Evolutionary conservation across 2,797 vertebrate genomes (phyloP).

Genomic region (Rhinatrema bivittatum): DNA sequence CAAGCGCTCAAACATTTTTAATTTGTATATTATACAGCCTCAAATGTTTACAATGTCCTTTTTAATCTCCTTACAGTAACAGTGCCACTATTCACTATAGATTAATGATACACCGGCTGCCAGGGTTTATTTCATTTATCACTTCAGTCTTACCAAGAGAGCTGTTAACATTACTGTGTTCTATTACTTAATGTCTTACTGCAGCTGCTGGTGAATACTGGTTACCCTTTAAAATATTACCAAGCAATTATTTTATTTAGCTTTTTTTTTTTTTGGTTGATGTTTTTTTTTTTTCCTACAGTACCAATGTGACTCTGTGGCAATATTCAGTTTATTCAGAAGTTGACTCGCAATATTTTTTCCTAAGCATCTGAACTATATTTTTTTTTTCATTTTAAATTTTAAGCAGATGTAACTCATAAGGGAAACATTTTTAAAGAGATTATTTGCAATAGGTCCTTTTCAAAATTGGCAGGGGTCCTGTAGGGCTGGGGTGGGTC

Average conservation of each 20-base stretch:
- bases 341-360: no score
- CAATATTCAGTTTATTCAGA: no score
- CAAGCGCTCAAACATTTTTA: slow-evolving; percentile 67
- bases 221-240: slow-evolving; percentile 63
- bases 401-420: no score
- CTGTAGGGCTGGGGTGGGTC: no score
- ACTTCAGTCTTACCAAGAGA: slow-evolving; percentile 57
- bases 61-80: slow-evolving; percentile 73
- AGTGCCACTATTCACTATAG: slow-evolving; percentile 65
- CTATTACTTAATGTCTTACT: slow-evolving; percentile 64
- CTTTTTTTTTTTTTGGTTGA: background rate
- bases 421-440: no score
- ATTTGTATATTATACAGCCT: slow-evolving; percentile 76
- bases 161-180: slow-evolving; percentile 66
- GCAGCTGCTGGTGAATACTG: slow-evolving; percentile 59
- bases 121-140: slow-evolving; percentile 65
- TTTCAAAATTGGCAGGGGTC: no score
- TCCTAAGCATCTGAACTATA: no score
- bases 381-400: no score
- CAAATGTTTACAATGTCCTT: slow-evolving; percentile 79
- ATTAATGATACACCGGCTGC: slow-evolving; percentile 63
- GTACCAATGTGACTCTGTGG: slow-evolving; percentile 27
- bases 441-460: no score
- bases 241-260: slow-evolving; percentile 28
- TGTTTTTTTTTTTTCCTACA: background rate